Percentiles rank a stretch among this genome's conserved stretches.
Evolutionary conservation across 1,140 invertebrate species (phyloP).

Genomic region (Zaprionus ornatus): DNA sequence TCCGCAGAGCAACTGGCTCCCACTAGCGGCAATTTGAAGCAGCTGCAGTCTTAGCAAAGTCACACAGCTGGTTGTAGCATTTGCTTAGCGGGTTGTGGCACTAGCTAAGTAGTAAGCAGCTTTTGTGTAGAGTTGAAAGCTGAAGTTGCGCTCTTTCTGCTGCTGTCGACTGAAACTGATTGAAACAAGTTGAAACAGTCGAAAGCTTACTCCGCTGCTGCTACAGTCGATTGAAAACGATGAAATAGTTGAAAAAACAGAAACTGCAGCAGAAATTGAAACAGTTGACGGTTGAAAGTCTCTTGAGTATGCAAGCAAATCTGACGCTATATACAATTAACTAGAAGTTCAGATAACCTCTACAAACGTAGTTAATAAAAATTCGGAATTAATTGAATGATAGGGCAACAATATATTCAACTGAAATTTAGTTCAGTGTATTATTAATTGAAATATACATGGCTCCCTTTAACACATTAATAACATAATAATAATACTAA

Average conservation of each 20-base stretch:
- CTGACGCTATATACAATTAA: too few species aligned
- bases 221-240: too few species aligned
- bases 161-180: neutral
- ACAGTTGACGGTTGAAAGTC: too few species aligned
- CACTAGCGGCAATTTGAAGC: neutral
- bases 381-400: too few species aligned
- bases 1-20: neutral
- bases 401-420: too few species aligned
- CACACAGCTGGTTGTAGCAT: neutral
- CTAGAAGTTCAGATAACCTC: too few species aligned
- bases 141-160: neutral
- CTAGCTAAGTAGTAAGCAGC: neutral
- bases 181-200: neutral
- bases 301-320: too few species aligned
- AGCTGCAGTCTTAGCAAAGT: neutral
- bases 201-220: too few species aligned
- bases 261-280: too few species aligned
- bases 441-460: neutral
- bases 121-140: constrained; percentile 12
- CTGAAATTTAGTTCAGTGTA: neutral
- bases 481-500: too few species aligned
- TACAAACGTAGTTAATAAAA: too few species aligned
- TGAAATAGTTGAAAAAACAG: neutral
- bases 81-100: neutral
- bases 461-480: too few species aligned